Base-by-base conservation (phyloP, 2,797 vertebrate genomes). In the Fringilla coelebs region DNA sequence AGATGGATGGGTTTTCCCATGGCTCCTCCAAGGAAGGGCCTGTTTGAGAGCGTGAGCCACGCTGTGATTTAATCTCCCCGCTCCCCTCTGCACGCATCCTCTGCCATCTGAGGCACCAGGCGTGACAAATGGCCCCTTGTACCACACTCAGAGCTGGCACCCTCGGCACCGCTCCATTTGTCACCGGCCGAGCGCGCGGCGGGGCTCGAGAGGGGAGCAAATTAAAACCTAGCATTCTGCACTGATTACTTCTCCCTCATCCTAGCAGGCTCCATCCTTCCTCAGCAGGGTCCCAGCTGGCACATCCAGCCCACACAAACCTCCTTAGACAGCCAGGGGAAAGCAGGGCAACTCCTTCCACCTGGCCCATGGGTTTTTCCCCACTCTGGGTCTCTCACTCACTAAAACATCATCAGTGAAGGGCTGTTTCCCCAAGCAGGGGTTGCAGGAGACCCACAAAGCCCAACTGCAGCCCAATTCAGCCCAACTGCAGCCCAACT, bases 1-100 rank as follows among this genome's bases (percentile, higher is more conserved):
- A 84, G 70, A 78, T 0, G 2, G 85, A 87, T 61, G 78, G 41
- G 10, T 87, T 85, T 77, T 82, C 77, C 81, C 88, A 31, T 31
- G 84, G 82, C 66, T 97, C 81, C 84, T 91, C 45, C 66, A 21
- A 48, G 80, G 88, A 21, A 48, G 83, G 88, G 76, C 29, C 48
- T 8, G 16, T 6, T 54, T 0, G 83, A 87, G 89, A 40, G 82
- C 5, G 1, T 2, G 2, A 76, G 74, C 11, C 0, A 38, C 2
- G 17, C 75, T 73, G 8, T 91, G 82, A 95, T 78, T 89, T 79
- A 90, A 86, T 74, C 25, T 1, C 71, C 10, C 6, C 0, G 1
- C 66, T 94, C 49, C 79, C 46, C 92, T 93, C 83, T 57, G 6
- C 2, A 20, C 6, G 0, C 55, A 25, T 45, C 89, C 73, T 31